phyloP scores from a whole-genome alignment of 2,797 vertebrate genomes.

The Phrynocephalus guinanensis region DNA sequence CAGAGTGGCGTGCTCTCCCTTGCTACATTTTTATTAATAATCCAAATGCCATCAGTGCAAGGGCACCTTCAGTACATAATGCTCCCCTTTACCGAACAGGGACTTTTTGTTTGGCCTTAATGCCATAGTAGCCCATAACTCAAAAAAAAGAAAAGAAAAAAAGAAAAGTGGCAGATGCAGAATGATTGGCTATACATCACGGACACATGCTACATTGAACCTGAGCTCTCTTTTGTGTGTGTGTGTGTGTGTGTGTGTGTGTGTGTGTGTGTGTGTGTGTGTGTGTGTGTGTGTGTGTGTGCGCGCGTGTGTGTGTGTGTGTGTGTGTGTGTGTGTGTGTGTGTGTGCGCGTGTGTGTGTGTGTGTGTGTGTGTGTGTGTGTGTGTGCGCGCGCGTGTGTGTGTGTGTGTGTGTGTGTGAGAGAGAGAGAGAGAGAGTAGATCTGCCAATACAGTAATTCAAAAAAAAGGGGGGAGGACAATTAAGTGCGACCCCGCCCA shows the following conservation, averaged over 20 bases:
- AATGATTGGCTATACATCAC: slow-evolving; percentile 26
- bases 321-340: too few relatives aligned
- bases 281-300: neutral
- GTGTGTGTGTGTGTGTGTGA: too few relatives aligned
- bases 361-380: too few relatives aligned
- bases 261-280: neutral
- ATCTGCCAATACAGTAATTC: too few relatives aligned
- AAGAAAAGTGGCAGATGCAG: neutral
- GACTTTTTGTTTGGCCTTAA: neutral
- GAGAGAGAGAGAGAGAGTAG: too few relatives aligned
- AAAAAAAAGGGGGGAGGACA: too few relatives aligned
- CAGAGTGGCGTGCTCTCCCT: too few relatives aligned
- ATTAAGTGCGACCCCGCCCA: too few relatives aligned
- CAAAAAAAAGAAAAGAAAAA: neutral
- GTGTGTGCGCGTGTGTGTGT: too few relatives aligned
- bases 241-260: slow-evolving; percentile 13
- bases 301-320: slow-evolving; percentile 10
- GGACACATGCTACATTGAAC: slow-evolving; percentile 64
- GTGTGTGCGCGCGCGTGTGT: too few relatives aligned
- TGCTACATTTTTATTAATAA: neutral
- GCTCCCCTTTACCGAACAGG: neutral
- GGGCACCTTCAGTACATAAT: neutral
- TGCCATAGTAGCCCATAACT: too few relatives aligned
- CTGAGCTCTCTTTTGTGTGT: slow-evolving; percentile 58
- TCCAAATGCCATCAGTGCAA: neutral